Evolutionary conservation across 2,113 vertebrate genomes (phyloP).

Genomic region (Bombycilla garrulus): DNA sequence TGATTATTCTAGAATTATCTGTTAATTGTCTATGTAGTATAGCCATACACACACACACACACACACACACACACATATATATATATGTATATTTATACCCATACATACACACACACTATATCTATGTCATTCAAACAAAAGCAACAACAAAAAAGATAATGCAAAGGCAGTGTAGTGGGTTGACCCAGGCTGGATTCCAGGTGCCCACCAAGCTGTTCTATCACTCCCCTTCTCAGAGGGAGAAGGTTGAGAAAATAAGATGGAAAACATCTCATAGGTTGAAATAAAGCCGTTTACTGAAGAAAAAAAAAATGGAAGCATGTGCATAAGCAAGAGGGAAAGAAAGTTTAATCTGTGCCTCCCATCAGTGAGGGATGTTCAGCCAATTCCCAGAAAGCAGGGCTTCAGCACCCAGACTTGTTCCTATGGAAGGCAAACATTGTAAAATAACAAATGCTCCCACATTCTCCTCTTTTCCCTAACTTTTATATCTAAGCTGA

Average conservation of each 20-base stretch:
- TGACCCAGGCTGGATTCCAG: not conserved
- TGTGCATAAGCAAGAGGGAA: not conserved
- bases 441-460: not conserved
- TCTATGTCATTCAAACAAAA: not conserved
- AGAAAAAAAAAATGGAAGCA: not conserved
- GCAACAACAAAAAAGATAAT: not conserved
- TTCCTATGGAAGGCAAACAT: not conserved
- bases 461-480: not conserved
- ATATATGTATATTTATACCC: not conserved
- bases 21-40: not conserved
- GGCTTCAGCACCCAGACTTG: fast-evolving
- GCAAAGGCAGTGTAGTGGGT: not conserved
- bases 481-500: not conserved
- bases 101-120: not conserved
- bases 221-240: not conserved
- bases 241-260: not conserved
- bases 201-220: not conserved
- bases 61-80: not conserved
- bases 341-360: not conserved
- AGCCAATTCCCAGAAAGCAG: not conserved
- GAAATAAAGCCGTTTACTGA: not conserved
- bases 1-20: not conserved
- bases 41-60: not conserved
- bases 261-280: not conserved
- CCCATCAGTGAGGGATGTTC: not conserved